Evolutionary conservation across 2,113 vertebrate genomes (phyloP), one percentile per base, ranked within the genome.

Genomic region (Ariopsis seemanni): DNA sequence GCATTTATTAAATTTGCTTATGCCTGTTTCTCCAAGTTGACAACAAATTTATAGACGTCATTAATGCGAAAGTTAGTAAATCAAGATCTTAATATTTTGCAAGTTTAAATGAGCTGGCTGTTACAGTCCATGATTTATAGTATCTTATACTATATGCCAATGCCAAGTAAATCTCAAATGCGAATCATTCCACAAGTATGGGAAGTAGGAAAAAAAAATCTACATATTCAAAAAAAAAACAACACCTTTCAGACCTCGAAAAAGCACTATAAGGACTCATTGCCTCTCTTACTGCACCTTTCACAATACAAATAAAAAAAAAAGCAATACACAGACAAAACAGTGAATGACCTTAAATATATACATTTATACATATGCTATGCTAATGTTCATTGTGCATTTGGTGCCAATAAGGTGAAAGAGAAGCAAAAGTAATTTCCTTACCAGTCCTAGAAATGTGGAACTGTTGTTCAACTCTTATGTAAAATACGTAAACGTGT

Each of bases 361-460:
- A 92, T 94, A 95, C 94, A 95, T 95, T 95, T 95, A 93, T 94
- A 94, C 94, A 94, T 92, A 93, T 92, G 92, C 92, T 69, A 91
- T 91, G 91, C 82, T 88, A 91, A 84, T 89, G 81, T 91, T 84
- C 88, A 74, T 82, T 88, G 86, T 88, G 91, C 82, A 85, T 74
- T 89, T 87, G 86, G 85, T 30, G 72, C 86, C 75, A 86, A 58
- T 91, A 84, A 89, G 87, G 58, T 89, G 85, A 82, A 88, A 89
- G 87, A 67, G 82, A 85, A 42, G 57, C 20, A 82, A 11, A 55
- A 48, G 6, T 67, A 27, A 65, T 79, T 53, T 53, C 18, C 2
- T 27, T 79, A 27, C 5, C 60, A 55, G 25, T 80, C 55, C 27
- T 34, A 42, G 17, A 60, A 60, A 42, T 42, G 42, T 42, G 42